Conservation (phyloP, 2,797 vertebrate species). For the Gadopsis marmoratus region DNA sequence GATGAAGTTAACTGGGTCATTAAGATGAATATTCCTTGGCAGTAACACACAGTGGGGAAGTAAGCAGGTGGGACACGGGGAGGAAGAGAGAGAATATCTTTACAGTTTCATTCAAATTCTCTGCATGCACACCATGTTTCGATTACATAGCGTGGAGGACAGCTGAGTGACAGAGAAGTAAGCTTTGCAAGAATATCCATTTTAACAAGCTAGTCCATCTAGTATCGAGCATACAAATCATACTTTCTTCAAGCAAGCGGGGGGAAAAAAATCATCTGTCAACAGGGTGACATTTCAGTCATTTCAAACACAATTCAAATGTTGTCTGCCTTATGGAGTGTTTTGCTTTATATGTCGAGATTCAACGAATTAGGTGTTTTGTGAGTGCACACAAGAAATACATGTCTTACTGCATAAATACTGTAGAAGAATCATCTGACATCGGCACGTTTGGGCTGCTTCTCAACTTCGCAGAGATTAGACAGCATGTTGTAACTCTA, state of each 20-base stretch:
- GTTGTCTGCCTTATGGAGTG: background rate
- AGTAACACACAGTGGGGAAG: constrained; percentile 4
- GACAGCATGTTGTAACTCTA: constrained; percentile 30
- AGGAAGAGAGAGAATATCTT: constrained; percentile 21
- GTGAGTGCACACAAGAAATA: background rate
- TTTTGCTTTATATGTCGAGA: background rate
- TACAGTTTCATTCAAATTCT: constrained; percentile 41
- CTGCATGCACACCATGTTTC: constrained; percentile 39
- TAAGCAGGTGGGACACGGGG: constrained; percentile 8
- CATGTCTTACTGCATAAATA: background rate
- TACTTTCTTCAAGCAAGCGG: constrained; percentile 25
- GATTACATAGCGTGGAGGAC: constrained; percentile 47
- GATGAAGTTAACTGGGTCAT: background rate
- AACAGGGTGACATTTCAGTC: constrained; percentile 32
- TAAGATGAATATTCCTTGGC: constrained; percentile 19
- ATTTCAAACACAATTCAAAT: constrained; percentile 11
- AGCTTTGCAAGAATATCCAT: constrained; percentile 55
- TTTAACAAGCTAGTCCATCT: constrained; percentile 65
- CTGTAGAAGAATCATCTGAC: background rate
- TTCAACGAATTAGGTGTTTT: background rate
- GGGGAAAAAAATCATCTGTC: constrained; percentile 18
- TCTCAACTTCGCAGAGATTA: constrained; percentile 20
- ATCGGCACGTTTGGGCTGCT: background rate
- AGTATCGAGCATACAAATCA: constrained; percentile 29
- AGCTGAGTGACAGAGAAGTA: constrained; percentile 68